phyloP scores from a whole-genome alignment of 2,888 invertebrate genomes.

The Entomobrya proxima region DNA sequence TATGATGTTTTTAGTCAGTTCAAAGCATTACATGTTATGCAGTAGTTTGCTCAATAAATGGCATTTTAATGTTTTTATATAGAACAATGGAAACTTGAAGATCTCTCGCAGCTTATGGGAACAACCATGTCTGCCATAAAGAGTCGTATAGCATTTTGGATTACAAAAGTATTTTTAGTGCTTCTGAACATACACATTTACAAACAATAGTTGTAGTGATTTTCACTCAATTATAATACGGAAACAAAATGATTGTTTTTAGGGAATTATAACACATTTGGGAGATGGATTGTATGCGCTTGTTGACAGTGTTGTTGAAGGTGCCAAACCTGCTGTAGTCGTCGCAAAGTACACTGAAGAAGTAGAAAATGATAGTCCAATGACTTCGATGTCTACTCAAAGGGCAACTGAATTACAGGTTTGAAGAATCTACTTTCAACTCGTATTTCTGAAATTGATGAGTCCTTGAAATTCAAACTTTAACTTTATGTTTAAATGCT shows the following conservation, averaged over 20 bases:
- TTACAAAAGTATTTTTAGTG: constrained; percentile 88
- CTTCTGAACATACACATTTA: too few relatives aligned
- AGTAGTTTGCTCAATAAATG: background rate
- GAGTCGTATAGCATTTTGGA: constrained; percentile 94
- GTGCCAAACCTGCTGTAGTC: constrained; percentile 53
- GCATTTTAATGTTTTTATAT: too few relatives aligned
- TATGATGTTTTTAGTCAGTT: constrained; percentile 75
- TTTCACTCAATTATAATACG: too few relatives aligned
- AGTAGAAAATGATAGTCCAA: constrained; percentile 93
- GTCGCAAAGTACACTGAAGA: constrained; percentile 81
- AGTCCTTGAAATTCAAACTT: background rate
- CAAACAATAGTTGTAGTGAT: too few relatives aligned
- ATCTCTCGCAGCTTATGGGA: constrained; percentile 89
- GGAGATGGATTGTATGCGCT: constrained; percentile 67
- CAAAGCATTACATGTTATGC: background rate
- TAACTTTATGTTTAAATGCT: constrained; percentile 4
- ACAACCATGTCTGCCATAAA: constrained; percentile 91
- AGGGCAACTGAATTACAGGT: constrained; percentile 93
- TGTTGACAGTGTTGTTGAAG: constrained; percentile 67
- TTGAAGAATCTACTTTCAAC: too few relatives aligned
- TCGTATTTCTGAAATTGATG: background rate
- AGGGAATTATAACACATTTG: constrained; percentile 69
- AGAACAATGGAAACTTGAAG: constrained; percentile 91
- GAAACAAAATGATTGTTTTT: too few relatives aligned
- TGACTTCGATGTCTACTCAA: constrained; percentile 96